Evolutionary conservation across 2,888 invertebrate genomes (phyloP).

Genomic region (Schizotus pectinicornis): DNA sequence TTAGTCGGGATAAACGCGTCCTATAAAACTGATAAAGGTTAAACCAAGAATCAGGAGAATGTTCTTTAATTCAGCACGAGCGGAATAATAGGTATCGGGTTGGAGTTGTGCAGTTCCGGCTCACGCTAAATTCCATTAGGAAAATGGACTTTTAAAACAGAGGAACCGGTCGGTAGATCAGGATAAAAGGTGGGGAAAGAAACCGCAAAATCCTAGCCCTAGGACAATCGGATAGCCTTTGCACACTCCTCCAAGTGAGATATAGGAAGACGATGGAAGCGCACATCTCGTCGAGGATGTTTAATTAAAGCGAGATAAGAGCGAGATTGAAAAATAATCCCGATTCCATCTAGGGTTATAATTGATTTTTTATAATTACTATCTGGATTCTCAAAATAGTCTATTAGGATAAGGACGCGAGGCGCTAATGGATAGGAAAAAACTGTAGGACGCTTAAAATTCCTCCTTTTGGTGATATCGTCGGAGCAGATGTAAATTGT

Average conservation of each 20-base stretch:
- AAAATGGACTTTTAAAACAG: slow-evolving; percentile 55
- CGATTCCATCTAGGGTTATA: background rate
- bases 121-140: slow-evolving; percentile 53
- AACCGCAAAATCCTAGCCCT: slow-evolving; percentile 9
- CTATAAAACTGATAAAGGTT: slow-evolving; percentile 47
- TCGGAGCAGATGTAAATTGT: background rate
- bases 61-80: slow-evolving; percentile 53
- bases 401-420: background rate
- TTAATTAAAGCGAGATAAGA: slow-evolving; percentile 17
- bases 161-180: slow-evolving; percentile 15
- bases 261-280: slow-evolving; percentile 15
- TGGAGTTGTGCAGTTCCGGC: slow-evolving; percentile 30
- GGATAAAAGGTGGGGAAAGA: slow-evolving; percentile 8
- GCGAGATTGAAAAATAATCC: background rate
- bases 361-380: background rate
- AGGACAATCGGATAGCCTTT: slow-evolving; percentile 18
- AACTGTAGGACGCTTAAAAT: background rate
- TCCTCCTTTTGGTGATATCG: slow-evolving; percentile 3
- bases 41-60: slow-evolving; percentile 45
- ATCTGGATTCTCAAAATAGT: background rate
- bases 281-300: slow-evolving; percentile 11
- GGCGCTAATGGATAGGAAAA: background rate
- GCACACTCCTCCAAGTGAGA: background rate
- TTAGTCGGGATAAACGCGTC: slow-evolving; percentile 37
- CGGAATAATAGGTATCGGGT: slow-evolving; percentile 49